Evolutionary conservation across 2,113 vertebrate genomes (phyloP).

Genomic region (Eulacestoma nigropectus): DNA sequence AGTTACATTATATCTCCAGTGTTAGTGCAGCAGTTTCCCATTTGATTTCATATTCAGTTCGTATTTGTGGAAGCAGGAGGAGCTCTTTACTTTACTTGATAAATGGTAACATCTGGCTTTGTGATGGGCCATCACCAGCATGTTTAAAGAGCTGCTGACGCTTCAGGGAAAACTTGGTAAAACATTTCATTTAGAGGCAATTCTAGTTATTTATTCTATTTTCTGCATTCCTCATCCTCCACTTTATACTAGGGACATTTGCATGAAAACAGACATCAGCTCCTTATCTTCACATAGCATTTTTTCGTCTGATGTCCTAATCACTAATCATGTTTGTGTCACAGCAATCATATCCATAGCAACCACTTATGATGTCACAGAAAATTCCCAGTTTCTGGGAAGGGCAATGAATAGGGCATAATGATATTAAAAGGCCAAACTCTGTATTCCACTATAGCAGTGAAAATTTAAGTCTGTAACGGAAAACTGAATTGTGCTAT

Average conservation of each 20-base stretch:
- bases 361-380: conserved; percentile 25
- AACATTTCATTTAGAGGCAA: conserved; percentile 50
- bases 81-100: conserved; percentile 60
- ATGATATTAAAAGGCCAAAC: not conserved
- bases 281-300: not conserved
- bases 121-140: conserved; percentile 58
- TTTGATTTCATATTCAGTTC: conserved; percentile 60
- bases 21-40: conserved; percentile 22
- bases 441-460: not conserved
- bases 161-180: conserved; percentile 58
- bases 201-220: conserved; percentile 60
- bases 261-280: conserved; percentile 18
- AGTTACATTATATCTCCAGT: conserved; percentile 25
- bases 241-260: conserved; percentile 14
- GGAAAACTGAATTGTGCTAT: not conserved
- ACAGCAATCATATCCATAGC: not conserved
- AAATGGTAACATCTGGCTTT: conserved; percentile 65
- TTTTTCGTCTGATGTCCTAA: conserved; percentile 16
- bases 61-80: conserved; percentile 61
- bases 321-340: not conserved
- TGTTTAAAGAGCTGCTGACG: conserved; percentile 52
- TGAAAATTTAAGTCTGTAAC: not conserved
- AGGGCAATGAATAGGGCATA: not conserved
- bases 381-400: not conserved
- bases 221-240: not conserved